A percentile compares a stretch with the other conserved stretches of the same genome.
phyloP scores from a whole-genome alignment of 2,113 vertebrate species.

The Takifugu flavidus region DNA sequence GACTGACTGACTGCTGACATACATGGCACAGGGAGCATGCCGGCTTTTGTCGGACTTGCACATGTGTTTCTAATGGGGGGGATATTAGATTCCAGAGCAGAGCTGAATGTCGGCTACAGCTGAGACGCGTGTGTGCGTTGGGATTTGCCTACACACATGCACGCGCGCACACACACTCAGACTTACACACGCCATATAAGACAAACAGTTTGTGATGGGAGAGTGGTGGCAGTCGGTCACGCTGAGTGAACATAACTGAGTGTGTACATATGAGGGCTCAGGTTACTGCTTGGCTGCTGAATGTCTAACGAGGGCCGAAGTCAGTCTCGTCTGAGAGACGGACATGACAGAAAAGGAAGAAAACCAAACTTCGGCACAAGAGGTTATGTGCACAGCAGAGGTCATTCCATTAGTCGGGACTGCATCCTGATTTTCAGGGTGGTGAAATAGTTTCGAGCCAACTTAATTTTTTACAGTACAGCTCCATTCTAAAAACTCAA shows the following conservation, averaged over 20 bases:
- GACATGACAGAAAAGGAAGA: conserved; percentile 65
- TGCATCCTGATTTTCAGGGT: no score
- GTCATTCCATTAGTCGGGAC: conserved; percentile 1
- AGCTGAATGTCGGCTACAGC: conserved; percentile 38
- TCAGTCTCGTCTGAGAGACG: conserved; percentile 57
- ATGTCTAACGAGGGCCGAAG: conserved; percentile 68
- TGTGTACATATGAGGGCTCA: conserved; percentile 30
- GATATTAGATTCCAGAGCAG: conserved; percentile 52
- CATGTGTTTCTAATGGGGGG: conserved; percentile 72
- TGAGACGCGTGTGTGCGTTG: conserved; percentile 18
- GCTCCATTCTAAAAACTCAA: no score
- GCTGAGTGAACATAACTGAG: conserved; percentile 11
- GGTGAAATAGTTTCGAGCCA: no score
- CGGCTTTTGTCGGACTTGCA: conserved; percentile 61
- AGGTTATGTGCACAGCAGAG: conserved; percentile 32
- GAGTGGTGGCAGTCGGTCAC: conserved; percentile 46
- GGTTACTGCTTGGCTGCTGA: conserved; percentile 65
- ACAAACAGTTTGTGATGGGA: conserved; percentile 48
- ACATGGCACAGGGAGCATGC: conserved; percentile 60
- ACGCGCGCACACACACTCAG: conserved; percentile 2
- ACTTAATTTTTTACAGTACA: no score
- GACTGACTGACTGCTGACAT: conserved; percentile 66
- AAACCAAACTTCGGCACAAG: conserved; percentile 61
- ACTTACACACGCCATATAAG: conserved; percentile 6
- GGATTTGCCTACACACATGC: conserved; percentile 25